Evolutionary conservation across 1,140 invertebrate species (phyloP).

Genomic region (Heliconius himera): DNA sequence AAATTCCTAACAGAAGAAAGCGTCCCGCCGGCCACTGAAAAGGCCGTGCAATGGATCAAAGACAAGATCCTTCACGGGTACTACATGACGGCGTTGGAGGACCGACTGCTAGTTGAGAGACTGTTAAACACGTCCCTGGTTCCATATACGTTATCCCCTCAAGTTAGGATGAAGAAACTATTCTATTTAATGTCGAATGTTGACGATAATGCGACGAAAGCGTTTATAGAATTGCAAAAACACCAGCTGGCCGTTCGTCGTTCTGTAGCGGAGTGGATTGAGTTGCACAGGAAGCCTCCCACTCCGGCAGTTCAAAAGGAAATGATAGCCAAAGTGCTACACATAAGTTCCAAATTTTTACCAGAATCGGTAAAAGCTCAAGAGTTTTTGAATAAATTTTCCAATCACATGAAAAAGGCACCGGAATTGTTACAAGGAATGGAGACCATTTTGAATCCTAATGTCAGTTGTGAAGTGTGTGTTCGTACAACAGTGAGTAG

Average conservation of each 20-base stretch:
- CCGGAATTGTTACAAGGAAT: slow-evolving; percentile 89
- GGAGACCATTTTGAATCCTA: slow-evolving; percentile 92
- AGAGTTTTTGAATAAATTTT: slow-evolving; percentile 96
- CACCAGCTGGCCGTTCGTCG: slow-evolving; percentile 93
- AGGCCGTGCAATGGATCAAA: slow-evolving; percentile 97
- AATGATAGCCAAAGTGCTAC: slow-evolving; percentile 82
- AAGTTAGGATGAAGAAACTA: slow-evolving; percentile 96
- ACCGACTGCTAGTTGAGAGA: slow-evolving; percentile 94
- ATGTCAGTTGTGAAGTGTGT: slow-evolving; percentile 95
- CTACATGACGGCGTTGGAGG: slow-evolving; percentile 85
- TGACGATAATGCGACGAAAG: slow-evolving; percentile 97
- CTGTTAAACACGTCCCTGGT: slow-evolving; percentile 97
- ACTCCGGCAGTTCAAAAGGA: slow-evolving; percentile 87
- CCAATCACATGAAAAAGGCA: slow-evolving; percentile 90
- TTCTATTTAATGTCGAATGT: slow-evolving; percentile 96
- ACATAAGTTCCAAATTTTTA: slow-evolving; percentile 85
- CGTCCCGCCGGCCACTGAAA: slow-evolving; percentile 92
- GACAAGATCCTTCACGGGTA: slow-evolving; percentile 97
- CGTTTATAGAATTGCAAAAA: slow-evolving; percentile 97
- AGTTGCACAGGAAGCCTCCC: slow-evolving; percentile 87
- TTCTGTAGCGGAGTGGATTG: slow-evolving; percentile 92
- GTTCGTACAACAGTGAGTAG: slow-evolving; percentile 88
- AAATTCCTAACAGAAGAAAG: slow-evolving; percentile 91
- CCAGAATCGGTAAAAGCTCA: slow-evolving; percentile 96
- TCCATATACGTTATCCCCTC: slow-evolving; percentile 93